A percentile compares a stretch with the other conserved stretches of the same genome.
Conservation (phyloP, 2,888 invertebrate species). For the Agriopis leucophaearia region DNA sequence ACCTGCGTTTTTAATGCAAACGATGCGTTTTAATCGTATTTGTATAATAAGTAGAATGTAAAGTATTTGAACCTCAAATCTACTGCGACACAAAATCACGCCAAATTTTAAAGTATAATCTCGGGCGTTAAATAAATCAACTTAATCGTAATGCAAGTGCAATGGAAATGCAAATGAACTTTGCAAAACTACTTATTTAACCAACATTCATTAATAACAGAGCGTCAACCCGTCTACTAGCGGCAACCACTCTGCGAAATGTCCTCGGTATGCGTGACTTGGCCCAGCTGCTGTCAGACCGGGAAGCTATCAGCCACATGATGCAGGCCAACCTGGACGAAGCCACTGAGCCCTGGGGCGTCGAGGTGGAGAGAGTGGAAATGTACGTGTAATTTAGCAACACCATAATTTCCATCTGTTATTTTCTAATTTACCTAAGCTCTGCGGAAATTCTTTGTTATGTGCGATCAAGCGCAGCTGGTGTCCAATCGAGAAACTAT, state of each 20-base stretch:
- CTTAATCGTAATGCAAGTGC: conserved; percentile 30
- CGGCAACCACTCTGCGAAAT: conserved; percentile 94
- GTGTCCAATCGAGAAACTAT: background rate
- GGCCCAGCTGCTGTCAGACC: conserved; percentile 95
- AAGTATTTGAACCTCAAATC: too few relatives aligned
- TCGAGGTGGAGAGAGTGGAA: conserved; percentile 97
- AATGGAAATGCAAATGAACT: conserved; percentile 36
- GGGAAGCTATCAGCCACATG: conserved; percentile 95
- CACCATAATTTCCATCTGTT: too few relatives aligned
- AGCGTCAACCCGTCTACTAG: conserved; percentile 93
- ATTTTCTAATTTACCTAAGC: background rate
- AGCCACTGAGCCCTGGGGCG: conserved; percentile 97
- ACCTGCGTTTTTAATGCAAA: too few relatives aligned
- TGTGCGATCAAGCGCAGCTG: too few relatives aligned
- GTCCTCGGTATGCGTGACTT: conserved; percentile 97
- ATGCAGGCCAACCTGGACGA: conserved; percentile 95
- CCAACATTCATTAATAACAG: conserved; percentile 68
- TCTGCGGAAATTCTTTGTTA: too few relatives aligned
- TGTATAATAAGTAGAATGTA: too few relatives aligned
- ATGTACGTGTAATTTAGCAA: conserved; percentile 88
- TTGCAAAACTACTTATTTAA: too few relatives aligned
- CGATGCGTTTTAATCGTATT: too few relatives aligned
- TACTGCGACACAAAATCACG: conserved; percentile 9
- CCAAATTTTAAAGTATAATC: too few relatives aligned
- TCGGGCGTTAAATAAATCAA: conserved; percentile 35